These are phyloP conservation scores for Syngnathus floridae DNA, from an alignment of 2,113 vertebrate species.

Conservation along the genomic window DNA sequence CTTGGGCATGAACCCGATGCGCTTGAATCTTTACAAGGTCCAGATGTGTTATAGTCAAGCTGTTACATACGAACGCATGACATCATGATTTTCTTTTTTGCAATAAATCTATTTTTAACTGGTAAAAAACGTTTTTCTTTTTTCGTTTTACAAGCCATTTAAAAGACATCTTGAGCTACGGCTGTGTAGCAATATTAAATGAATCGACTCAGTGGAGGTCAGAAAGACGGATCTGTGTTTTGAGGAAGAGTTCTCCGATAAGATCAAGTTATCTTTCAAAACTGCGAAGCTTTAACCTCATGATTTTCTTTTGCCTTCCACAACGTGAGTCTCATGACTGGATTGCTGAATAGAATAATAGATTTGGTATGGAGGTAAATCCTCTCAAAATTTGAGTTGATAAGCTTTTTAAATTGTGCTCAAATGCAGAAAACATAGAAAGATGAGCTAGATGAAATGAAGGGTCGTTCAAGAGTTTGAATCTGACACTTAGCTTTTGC, in stretches of 20 bases:
- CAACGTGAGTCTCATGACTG: neutral
- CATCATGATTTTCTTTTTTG: neutral
- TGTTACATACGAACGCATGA: slow-evolving; percentile 5
- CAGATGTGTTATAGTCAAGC: neutral
- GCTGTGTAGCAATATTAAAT: slow-evolving; percentile 7
- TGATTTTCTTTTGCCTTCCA: slow-evolving; percentile 3
- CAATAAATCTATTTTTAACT: neutral
- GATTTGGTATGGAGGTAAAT: neutral
- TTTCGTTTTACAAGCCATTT: neutral
- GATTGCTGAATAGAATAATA: neutral
- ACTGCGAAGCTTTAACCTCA: slow-evolving; percentile 6
- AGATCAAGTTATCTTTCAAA: slow-evolving; percentile 36
- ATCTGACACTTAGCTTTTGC: slow-evolving; percentile 3
- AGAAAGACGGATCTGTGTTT: slow-evolving; percentile 31
- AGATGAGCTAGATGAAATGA: slow-evolving; percentile 8
- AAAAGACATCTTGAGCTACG: slow-evolving; percentile 16
- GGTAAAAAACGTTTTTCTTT: neutral
- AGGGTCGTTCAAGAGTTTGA: slow-evolving; percentile 8
- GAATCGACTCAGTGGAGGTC: slow-evolving; percentile 13
- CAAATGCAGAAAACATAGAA: slow-evolving; percentile 14
- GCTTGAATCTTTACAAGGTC: slow-evolving; percentile 3
- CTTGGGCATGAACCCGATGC: neutral
- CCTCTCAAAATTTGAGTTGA: slow-evolving; percentile 7
- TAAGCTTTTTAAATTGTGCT: slow-evolving; percentile 4
- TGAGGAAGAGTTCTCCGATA: slow-evolving; percentile 41